Percentiles rank a stretch among this genome's conserved stretches.
Evolutionary conservation across 1,140 invertebrate genomes (phyloP).

Genomic region (Brachionus plicatilis): DNA sequence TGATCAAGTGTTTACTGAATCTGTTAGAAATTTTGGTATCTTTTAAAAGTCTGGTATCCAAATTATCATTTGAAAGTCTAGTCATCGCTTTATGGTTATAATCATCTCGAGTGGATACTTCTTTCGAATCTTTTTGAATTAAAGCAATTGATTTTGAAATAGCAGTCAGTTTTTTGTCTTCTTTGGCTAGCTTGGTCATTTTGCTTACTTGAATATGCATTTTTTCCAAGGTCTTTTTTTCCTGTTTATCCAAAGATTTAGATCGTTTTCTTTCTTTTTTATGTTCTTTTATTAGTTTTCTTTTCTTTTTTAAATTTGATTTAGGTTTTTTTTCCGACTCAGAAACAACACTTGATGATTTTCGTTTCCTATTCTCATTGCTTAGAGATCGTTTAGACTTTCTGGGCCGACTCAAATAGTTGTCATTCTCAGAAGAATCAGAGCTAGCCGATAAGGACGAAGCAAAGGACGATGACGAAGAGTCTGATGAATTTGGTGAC

Average conservation of each 20-base stretch:
- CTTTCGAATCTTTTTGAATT: background rate
- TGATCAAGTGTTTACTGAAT: background rate
- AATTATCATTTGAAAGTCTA: slow-evolving; percentile 14
- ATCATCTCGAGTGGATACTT: background rate
- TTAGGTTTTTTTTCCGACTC: background rate
- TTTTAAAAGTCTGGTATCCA: background rate
- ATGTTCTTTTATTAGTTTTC: background rate
- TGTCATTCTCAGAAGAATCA: background rate
- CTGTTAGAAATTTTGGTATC: background rate
- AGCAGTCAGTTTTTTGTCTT: background rate
- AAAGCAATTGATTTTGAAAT: background rate
- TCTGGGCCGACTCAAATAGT: background rate
- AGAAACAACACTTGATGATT: background rate
- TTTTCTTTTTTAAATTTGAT: background rate
- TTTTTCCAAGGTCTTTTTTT: slow-evolving; percentile 29
- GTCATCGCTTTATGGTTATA: slow-evolving; percentile 28
- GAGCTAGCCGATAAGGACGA: background rate
- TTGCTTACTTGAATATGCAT: slow-evolving; percentile 20
- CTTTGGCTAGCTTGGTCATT: background rate
- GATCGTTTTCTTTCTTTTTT: slow-evolving; percentile 16
- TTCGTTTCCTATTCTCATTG: slow-evolving; percentile 17
- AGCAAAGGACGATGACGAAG: background rate
- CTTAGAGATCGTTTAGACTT: background rate
- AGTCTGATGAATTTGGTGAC: background rate
- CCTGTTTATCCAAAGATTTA: slow-evolving; percentile 28